Evolutionary conservation across 2,888 invertebrate species (phyloP).

Genomic region (Hypolimnas misippus): DNA sequence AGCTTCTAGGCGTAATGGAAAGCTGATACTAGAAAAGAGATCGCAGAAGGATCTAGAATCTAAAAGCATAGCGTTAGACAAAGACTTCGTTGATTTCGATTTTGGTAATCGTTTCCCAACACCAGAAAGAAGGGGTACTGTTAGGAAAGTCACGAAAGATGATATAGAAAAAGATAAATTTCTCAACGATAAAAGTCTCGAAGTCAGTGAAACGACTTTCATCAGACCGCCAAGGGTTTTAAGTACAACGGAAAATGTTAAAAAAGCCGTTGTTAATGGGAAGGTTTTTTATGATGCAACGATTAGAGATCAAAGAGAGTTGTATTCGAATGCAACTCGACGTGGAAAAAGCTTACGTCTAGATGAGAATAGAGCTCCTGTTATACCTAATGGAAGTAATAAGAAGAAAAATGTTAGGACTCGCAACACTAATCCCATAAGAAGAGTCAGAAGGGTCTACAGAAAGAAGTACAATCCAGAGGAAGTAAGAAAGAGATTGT

Average conservation of each 20-base stretch:
- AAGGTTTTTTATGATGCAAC: conserved; percentile 79
- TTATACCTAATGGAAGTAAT: conserved; percentile 56
- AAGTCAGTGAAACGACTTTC: conserved; percentile 77
- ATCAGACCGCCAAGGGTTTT: conserved; percentile 73
- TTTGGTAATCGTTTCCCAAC: conserved; percentile 70
- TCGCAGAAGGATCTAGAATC: conserved; percentile 72
- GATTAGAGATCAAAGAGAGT: conserved; percentile 68
- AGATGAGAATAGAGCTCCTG: conserved; percentile 56
- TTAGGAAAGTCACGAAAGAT: conserved; percentile 74
- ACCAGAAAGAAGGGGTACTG: conserved; percentile 65
- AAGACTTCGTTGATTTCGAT: conserved; percentile 67
- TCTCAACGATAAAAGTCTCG: conserved; percentile 66
- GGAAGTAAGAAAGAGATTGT: conserved; percentile 76
- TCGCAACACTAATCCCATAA: conserved; percentile 69
- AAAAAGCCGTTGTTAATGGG: conserved; percentile 76
- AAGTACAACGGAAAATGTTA: conserved; percentile 71
- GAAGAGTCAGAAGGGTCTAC: conserved; percentile 74
- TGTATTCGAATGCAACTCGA: conserved; percentile 58
- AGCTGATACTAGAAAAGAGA: conserved; percentile 69
- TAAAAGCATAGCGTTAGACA: conserved; percentile 68
- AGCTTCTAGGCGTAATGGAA: conserved; percentile 69
- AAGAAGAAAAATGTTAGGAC: conserved; percentile 67
- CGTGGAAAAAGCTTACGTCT: conserved; percentile 53
- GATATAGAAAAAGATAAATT: conserved; percentile 68
- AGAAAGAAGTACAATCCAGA: conserved; percentile 79